Evolutionary conservation across 2,797 vertebrate genomes (phyloP), one percentile per base, ranked within the genome.

Genomic region (Eulemur albifrons): DNA sequence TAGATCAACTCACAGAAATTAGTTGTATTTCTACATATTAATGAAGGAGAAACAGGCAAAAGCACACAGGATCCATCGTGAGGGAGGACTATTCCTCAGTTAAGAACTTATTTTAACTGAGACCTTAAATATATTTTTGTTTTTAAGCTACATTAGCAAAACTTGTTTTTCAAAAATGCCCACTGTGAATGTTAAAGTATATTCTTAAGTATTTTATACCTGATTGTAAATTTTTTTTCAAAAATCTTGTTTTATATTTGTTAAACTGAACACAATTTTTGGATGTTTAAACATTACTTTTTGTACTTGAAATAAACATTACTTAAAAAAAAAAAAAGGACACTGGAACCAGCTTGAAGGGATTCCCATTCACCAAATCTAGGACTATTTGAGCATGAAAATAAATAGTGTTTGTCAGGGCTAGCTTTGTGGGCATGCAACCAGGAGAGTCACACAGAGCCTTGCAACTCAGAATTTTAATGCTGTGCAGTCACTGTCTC

Each of bases 261-360:
- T 94, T 95, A 97, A 93, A 96, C 88, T 85, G 54, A 96, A 94
- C 89, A 70, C 94, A 67, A 93, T 52, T 79, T 98, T 92, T 96
- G 96, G 95, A 96, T 77, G 43, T 90, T 94, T 97, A 92, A 87
- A 3, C 0, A 8, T 69, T 43, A 81, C 52, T 70, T 98, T 98
- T 98, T 92, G 63, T 98, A 97, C 83, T 94, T 90, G 69, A 97
- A 98, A 98, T 98, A 98, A 98, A 67, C 13, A 97, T 77, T 57
- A 57, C 54, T 94, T 94, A 80, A 97, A 76, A 88, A 77, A 90
- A 17, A 18, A 20, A 13, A 76, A 65, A 65, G 3, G 30, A 67
- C 12, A 11, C 11, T 43, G 30, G 27, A 57, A 32, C n/a, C 72
- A 90, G 43, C 73, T 72, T 45, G 45, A 57, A 75, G 52, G 48